These are phyloP conservation scores for Montipora capitata DNA, from an alignment of 92 coral and sea anemone species.

Conservation along the genomic window DNA sequence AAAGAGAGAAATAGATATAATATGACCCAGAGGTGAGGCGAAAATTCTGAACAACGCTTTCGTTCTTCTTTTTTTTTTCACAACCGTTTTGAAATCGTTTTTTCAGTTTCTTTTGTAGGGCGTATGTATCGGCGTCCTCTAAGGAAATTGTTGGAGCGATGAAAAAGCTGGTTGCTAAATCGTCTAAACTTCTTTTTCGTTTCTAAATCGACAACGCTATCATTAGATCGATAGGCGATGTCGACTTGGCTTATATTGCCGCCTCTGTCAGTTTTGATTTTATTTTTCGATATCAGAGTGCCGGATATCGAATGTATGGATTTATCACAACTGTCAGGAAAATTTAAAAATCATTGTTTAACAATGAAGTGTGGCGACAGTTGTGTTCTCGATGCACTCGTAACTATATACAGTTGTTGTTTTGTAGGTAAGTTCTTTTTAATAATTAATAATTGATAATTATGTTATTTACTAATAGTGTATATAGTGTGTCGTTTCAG, in stretches of 20 bases:
- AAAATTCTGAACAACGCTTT: background rate
- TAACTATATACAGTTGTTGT: background rate
- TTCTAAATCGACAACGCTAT: slow-evolving; percentile 23
- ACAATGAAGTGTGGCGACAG: slow-evolving; percentile 13
- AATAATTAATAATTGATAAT: background rate
- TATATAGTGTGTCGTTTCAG: slow-evolving; percentile 34
- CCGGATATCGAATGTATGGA: background rate
- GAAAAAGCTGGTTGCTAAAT: no score
- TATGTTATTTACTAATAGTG: background rate
- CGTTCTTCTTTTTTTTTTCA: background rate
- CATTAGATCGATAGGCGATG: slow-evolving; percentile 36
- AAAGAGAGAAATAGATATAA: background rate
- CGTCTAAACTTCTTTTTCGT: no score
- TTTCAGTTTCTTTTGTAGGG: no score
- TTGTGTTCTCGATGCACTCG: slow-evolving; percentile 23
- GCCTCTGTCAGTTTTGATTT: slow-evolving; percentile 15
- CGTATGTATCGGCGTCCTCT: no score
- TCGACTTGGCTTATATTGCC: slow-evolving; percentile 50
- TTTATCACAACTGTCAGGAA: slow-evolving; percentile 17
- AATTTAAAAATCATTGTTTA: background rate
- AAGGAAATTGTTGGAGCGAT: no score
- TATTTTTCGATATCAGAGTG: background rate
- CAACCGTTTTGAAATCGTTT: no score
- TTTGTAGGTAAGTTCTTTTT: background rate
- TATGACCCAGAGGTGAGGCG: background rate